phyloP scores from a whole-genome alignment of 2,797 vertebrate species.

The Hoplostethus atlanticus region DNA sequence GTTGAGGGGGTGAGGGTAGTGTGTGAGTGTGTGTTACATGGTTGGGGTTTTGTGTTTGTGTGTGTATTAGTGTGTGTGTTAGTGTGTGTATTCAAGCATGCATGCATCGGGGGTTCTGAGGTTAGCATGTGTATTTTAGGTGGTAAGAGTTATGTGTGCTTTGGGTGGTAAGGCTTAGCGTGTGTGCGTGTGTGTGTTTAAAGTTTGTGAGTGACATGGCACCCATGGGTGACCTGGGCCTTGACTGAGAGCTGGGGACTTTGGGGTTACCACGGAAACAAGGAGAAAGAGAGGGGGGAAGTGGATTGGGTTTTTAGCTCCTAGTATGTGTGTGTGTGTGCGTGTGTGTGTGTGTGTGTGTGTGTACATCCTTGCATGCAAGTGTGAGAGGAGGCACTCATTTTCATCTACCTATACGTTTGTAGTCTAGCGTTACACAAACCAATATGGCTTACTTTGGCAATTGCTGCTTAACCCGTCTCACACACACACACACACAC shows the following conservation, averaged over 20 bases:
- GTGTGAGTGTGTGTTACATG: conserved; percentile 12
- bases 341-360: conserved; percentile 23
- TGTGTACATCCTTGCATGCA: conserved; percentile 23
- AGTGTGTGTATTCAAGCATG: not conserved
- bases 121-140: not conserved
- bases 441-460: conserved; percentile 64
- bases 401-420: conserved; percentile 35
- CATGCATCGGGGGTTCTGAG: not conserved
- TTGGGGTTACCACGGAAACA: conserved; percentile 32
- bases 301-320: conserved; percentile 23
- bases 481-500: not conserved
- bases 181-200: conserved; percentile 1
- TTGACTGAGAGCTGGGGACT: conserved; percentile 11
- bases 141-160: conserved; percentile 2
- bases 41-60: conserved; percentile 1
- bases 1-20: conserved; percentile 15
- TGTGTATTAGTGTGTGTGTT: conserved; percentile 5
- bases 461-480: conserved; percentile 41
- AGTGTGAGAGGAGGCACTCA: conserved; percentile 6
- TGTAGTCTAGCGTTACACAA: conserved; percentile 64
- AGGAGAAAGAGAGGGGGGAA: conserved; percentile 1
- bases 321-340: conserved; percentile 6
- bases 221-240: conserved; percentile 39
- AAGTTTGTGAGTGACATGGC: conserved; percentile 55
- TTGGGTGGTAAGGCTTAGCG: conserved; percentile 4